Evolutionary conservation across 92 coral and sea anemone genomes (phyloP).

Genomic region (Porites cylindrica): DNA sequence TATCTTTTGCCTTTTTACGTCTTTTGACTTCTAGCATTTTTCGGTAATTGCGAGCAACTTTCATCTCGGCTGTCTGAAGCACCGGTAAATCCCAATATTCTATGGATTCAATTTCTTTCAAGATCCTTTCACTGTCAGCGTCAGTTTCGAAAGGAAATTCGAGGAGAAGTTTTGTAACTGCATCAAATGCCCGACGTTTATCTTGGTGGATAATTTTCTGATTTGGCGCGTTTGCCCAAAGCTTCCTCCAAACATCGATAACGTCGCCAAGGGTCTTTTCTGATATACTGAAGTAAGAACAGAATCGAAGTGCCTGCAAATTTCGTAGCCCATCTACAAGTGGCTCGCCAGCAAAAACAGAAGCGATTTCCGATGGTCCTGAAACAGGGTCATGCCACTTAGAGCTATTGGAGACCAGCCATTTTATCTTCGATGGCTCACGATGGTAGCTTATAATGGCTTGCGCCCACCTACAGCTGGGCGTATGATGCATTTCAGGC

Average conservation of each 20-base stretch:
- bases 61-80: conserved; percentile 5
- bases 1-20: background rate
- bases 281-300: conserved; percentile 20
- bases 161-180: conserved; percentile 22
- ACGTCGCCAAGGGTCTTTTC: conserved; percentile 1
- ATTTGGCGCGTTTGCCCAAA: conserved; percentile 12
- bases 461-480: conserved; percentile 40
- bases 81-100: conserved; percentile 25
- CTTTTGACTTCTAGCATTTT: conserved; percentile 22
- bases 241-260: conserved; percentile 19
- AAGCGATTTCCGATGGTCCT: conserved; percentile 29
- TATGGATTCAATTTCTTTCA: conserved; percentile 19
- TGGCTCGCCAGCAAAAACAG: background rate
- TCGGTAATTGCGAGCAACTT: conserved; percentile 9
- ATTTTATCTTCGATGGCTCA: conserved; percentile 9
- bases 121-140: conserved; percentile 10
- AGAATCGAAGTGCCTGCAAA: conserved; percentile 24
- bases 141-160: conserved; percentile 6
- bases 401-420: conserved; percentile 25
- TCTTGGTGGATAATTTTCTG: conserved; percentile 14
- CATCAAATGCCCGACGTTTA: conserved; percentile 11
- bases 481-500: background rate
- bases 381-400: conserved; percentile 15
- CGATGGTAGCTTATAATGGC: conserved; percentile 25
- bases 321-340: background rate